Percentiles rank a stretch among this genome's conserved stretches.
Conservation (phyloP, 2,113 vertebrate species). For the Nymphicus hollandicus region DNA sequence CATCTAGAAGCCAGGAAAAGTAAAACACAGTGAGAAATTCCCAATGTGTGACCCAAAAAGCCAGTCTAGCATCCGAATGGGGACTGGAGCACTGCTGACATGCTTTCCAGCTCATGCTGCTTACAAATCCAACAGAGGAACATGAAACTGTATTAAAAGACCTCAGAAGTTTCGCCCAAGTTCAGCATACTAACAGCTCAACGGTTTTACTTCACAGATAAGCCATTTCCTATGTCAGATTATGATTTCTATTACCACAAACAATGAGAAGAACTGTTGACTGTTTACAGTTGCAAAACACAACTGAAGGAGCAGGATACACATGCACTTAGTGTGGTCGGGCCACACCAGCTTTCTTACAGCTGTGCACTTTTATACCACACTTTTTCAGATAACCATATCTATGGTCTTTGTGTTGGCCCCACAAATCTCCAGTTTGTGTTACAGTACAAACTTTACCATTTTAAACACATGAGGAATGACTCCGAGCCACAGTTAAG, state of each 20-base stretch:
- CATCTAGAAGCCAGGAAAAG: background rate
- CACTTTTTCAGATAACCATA: background rate
- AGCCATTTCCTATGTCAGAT: background rate
- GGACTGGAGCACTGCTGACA: background rate
- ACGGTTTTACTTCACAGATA: background rate
- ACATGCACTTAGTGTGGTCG: fast-evolving
- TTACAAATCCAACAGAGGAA: background rate
- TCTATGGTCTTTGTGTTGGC: fast-evolving
- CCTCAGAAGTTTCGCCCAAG: background rate
- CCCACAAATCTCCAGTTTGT: background rate
- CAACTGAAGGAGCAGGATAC: background rate
- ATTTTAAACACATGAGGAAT: background rate
- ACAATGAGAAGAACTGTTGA: background rate
- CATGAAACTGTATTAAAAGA: background rate
- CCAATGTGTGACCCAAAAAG: background rate
- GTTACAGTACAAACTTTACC: background rate
- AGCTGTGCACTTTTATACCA: background rate
- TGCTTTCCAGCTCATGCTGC: background rate
- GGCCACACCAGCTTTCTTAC: background rate
- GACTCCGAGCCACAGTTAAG: background rate
- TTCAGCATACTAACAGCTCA: background rate
- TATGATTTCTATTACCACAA: background rate
- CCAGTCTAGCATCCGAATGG: background rate
- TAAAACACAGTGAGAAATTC: background rate
- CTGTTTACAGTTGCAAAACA: background rate